Percentiles rank a stretch among this genome's conserved stretches.
Evolutionary conservation across 2,888 invertebrate genomes (phyloP).

Genomic region (Oxyscelio sp.): DNA sequence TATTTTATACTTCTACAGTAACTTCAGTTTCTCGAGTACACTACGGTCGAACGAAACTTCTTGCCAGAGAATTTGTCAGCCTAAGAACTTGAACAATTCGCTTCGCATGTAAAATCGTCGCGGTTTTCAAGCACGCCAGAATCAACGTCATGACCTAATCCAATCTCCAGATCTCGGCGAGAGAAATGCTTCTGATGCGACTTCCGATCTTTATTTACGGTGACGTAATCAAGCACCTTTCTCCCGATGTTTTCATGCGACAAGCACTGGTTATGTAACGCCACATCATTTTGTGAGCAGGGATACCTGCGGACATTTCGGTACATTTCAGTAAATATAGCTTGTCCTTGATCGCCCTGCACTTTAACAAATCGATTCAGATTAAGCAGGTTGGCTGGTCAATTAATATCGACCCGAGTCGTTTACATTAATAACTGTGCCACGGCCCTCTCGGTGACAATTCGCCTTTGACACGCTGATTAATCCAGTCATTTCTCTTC

Average conservation of each 20-base stretch:
- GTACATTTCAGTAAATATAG: constrained; percentile 38
- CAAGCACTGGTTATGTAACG: constrained; percentile 75
- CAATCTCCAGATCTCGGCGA: constrained; percentile 74
- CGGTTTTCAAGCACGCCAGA: constrained; percentile 14
- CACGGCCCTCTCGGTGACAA: constrained; percentile 15
- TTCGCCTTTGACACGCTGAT: not conserved
- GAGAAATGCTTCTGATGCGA: constrained; percentile 79
- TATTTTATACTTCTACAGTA: too few relatives aligned
- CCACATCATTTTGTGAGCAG: constrained; percentile 72
- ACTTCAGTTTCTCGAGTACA: too few relatives aligned
- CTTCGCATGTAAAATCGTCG: constrained; percentile 17
- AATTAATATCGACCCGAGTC: constrained; percentile 29
- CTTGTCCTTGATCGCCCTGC: constrained; percentile 72
- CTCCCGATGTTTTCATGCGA: constrained; percentile 78
- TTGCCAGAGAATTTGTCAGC: not conserved
- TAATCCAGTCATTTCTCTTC: not conserved
- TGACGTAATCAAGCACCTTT: constrained; percentile 84
- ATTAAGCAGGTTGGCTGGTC: constrained; percentile 22
- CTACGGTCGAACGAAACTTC: not conserved
- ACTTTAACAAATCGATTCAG: constrained; percentile 35
- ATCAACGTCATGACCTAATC: constrained; percentile 80
- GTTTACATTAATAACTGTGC: constrained; percentile 23
- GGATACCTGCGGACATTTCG: constrained; percentile 35
- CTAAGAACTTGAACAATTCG: constrained; percentile 13
- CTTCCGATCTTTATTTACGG: constrained; percentile 82